A percentile compares a stretch with the other conserved stretches of the same genome.
Conservation (phyloP, 2,888 invertebrate species). For the Mesorhabditis sp. region DNA sequence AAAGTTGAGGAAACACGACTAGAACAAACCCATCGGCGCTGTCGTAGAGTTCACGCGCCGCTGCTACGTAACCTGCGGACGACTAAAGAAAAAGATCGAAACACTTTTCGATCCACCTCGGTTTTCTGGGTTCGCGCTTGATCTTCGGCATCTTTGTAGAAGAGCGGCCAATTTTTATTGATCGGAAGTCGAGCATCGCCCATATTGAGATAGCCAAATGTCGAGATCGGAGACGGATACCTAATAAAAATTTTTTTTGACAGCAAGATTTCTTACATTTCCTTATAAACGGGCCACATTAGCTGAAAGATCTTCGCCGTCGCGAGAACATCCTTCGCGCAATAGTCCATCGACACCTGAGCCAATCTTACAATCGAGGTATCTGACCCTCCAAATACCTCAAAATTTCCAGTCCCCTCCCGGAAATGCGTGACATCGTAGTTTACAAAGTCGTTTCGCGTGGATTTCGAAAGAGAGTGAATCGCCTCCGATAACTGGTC, state of each 20-base stretch:
- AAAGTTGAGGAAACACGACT: neutral
- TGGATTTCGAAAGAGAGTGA: neutral
- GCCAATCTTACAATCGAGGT: neutral
- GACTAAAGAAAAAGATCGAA: too few species aligned
- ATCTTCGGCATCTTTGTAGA: constrained; percentile 26
- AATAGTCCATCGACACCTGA: constrained; percentile 73
- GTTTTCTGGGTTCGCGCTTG: too few species aligned
- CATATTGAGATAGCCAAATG: constrained; percentile 91
- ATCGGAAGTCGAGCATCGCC: constrained; percentile 59
- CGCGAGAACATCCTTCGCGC: constrained; percentile 81
- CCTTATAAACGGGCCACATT: constrained; percentile 76
- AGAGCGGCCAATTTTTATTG: constrained; percentile 49
- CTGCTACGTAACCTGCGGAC: too few species aligned
- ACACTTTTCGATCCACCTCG: too few species aligned
- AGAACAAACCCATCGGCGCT: too few species aligned
- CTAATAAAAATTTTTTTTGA: constrained; percentile 34
- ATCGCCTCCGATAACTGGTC: neutral
- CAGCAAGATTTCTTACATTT: constrained; percentile 63
- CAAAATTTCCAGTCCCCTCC: constrained; percentile 3
- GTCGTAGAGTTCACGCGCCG: too few species aligned
- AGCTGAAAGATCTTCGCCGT: constrained; percentile 74
- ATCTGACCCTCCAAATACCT: neutral
- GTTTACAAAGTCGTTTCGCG: neutral
- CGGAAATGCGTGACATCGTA: neutral
- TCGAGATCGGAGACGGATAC: constrained; percentile 90